A percentile compares a stretch with the other conserved stretches of the same genome.
These are phyloP conservation scores for Phrynosoma blainvillii DNA, from an alignment of 2,113 vertebrate genomes.

Conservation along the genomic window DNA sequence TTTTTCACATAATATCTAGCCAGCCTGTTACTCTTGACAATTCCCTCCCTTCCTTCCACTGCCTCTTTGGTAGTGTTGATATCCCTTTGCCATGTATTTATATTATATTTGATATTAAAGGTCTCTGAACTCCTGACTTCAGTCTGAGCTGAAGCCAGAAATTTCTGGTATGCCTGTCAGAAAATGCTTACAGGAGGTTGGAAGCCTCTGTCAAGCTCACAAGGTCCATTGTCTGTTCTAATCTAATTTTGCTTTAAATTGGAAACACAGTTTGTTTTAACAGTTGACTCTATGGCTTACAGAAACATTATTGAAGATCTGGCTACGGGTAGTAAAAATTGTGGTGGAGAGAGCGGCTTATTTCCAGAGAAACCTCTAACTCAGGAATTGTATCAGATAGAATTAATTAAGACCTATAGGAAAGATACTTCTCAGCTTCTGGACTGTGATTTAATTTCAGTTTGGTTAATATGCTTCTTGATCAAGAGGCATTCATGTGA, in stretches of 20 bases:
- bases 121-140: neutral
- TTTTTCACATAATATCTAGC: neutral
- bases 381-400: neutral
- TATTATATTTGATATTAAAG: conserved; percentile 9
- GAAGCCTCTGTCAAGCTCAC: neutral
- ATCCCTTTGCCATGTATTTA: neutral
- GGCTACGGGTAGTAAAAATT: neutral
- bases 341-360: neutral
- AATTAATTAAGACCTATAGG: neutral
- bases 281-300: neutral
- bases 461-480: neutral
- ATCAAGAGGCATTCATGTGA: neutral
- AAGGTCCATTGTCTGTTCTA: neutral
- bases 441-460: neutral
- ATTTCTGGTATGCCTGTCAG: neutral
- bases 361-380: neutral
- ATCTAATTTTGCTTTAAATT: neutral
- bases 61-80: neutral
- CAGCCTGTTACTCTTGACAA: neutral
- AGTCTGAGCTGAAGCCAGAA: neutral
- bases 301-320: neutral
- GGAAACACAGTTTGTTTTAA: neutral
- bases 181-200: neutral
- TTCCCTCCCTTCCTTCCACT: neutral
- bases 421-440: neutral